These are phyloP conservation scores for Mycetomoellerius zeteki DNA, from an alignment of 1,140 invertebrate genomes.

Conservation along the genomic window DNA sequence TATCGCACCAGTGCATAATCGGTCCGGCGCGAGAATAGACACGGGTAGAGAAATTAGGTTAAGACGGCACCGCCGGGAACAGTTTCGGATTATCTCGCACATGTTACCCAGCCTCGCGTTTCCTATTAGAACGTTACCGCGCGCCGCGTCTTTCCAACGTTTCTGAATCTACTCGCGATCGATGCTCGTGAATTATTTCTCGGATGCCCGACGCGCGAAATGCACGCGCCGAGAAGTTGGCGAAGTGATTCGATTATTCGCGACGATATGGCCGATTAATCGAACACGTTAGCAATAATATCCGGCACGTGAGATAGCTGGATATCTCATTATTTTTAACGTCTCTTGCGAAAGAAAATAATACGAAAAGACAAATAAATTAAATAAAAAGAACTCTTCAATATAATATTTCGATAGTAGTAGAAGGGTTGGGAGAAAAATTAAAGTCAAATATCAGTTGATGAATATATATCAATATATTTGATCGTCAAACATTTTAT, in stretches of 20 bases:
- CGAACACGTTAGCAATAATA: conserved; percentile 32
- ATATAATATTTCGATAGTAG: not conserved
- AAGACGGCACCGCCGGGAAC: conserved; percentile 79
- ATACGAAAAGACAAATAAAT: not conserved
- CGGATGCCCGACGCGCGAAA: conserved; percentile 30
- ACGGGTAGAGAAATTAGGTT: conserved; percentile 78
- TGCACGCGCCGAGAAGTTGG: conserved; percentile 19
- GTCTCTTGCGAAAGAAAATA: not conserved
- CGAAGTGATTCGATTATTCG: conserved; percentile 65
- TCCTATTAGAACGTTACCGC: conserved; percentile 36
- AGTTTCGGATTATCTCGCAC: conserved; percentile 79
- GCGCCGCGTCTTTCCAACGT: conserved; percentile 27
- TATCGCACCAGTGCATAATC: conserved; percentile 71
- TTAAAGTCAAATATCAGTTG: not conserved
- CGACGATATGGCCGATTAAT: conserved; percentile 57
- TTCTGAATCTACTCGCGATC: conserved; percentile 66
- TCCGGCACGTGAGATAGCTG: not conserved
- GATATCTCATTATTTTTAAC: not conserved
- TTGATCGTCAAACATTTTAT: not conserved
- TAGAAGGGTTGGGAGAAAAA: not conserved
- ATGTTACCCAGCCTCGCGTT: conserved; percentile 68
- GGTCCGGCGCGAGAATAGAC: conserved; percentile 72
- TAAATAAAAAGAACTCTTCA: not conserved
- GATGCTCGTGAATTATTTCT: conserved; percentile 62
- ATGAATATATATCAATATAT: conserved; percentile 17